Base-by-base conservation (phyloP, 2,113 vertebrate genomes). In the Lathamus discolor region DNA sequence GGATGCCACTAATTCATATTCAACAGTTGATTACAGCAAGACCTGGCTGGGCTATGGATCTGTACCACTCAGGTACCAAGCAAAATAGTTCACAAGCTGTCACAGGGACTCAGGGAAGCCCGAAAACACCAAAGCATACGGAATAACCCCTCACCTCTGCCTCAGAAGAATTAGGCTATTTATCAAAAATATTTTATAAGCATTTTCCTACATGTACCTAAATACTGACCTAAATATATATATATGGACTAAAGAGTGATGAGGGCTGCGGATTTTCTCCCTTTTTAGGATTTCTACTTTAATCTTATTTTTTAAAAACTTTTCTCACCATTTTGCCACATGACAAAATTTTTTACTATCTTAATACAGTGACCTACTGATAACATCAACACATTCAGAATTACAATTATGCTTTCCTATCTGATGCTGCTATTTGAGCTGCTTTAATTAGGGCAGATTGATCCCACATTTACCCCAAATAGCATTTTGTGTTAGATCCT, bases 221-320 rank as follows among this genome's bases (percentile, higher is more conserved):
- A 74, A 49, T 75, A 79, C 25, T 79, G 39, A 25, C 62, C n/a
- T 79, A 5, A 20, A 41, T 13, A 44, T 33, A n/a, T 33, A 57
- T 57, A 10, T 59, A 23, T 14, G 33, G 33, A 59, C 55, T 59
- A 59, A 57, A 33, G 24, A 49, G 72, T 0, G 1, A 59, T 24
- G 19, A 86, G 13, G 23, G 39, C 55, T 64, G 55, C 49, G 25
- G 7, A 4, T 54, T 79, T 64, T 70, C 62, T 75, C 49, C 48
- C 23, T 92, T 90, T 74, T 52, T 33, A 83, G 49, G 19, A 79
- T 69, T 86, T 83, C 64, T 86, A 22, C 28, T 64, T 79, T 37
- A n/a, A 14, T 23, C 20, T 73, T 44, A 3, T 10, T 28, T 44
- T 68, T 85, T 19, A 7, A 24, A 37, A 6, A 20, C 6, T 57